These are phyloP conservation scores for Australoheros scitulus DNA, from an alignment of 2,113 vertebrate species.

Conservation along the genomic window DNA sequence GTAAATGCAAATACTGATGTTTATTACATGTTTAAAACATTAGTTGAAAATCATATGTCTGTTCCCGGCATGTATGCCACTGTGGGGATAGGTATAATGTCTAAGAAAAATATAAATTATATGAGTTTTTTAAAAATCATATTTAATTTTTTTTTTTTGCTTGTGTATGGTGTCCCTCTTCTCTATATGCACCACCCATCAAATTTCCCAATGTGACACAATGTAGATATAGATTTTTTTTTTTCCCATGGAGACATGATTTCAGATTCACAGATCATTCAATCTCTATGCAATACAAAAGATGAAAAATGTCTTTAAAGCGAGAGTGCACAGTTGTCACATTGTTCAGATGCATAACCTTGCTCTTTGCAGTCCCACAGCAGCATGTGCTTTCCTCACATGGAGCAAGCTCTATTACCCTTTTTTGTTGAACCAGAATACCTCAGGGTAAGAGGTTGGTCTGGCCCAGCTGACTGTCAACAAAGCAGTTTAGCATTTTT, in stretches of 20 bases:
- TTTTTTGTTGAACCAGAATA: conserved; percentile 67
- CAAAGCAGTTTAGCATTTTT: conserved; percentile 67
- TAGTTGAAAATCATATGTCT: conserved; percentile 48
- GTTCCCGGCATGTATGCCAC: conserved; percentile 12
- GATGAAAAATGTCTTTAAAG: conserved; percentile 31
- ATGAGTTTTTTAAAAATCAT: not conserved
- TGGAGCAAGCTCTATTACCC: conserved; percentile 55
- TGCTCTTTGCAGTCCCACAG: conserved; percentile 44
- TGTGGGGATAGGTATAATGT: conserved; percentile 8
- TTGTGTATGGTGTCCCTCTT: not conserved
- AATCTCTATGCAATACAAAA: conserved; percentile 20
- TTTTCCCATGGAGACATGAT: conserved; percentile 8
- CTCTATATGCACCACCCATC: not conserved
- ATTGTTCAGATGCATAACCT: conserved; percentile 45
- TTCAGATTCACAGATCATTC: conserved; percentile 33
- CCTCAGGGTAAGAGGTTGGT: conserved; percentile 57
- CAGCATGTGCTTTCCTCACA: conserved; percentile 37
- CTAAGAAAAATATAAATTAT: not conserved
- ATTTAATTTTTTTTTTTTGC: conserved; percentile 12
- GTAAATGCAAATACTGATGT: conserved; percentile 67
- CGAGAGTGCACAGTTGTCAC: conserved; percentile 23
- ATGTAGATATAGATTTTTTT: conserved; percentile 8
- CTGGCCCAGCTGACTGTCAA: conserved; percentile 71
- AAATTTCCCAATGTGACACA: conserved; percentile 10
- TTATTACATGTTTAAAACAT: conserved; percentile 75